These are phyloP conservation scores for Aplocera efformata DNA, from an alignment of 2,888 invertebrate genomes.

Conservation along the genomic window DNA sequence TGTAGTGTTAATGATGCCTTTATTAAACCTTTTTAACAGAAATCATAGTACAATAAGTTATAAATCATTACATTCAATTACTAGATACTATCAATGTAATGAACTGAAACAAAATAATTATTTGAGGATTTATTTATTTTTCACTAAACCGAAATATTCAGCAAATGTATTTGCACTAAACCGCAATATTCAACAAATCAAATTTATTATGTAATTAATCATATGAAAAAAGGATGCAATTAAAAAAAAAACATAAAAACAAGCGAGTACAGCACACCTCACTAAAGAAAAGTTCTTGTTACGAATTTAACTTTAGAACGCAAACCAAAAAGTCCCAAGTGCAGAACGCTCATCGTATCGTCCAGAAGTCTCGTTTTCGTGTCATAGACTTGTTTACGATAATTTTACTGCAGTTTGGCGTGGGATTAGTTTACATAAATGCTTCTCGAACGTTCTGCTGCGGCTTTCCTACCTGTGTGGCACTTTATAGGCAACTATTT, in stretches of 20 bases:
- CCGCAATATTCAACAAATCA: conserved; percentile 8
- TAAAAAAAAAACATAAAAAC: conserved; percentile 13
- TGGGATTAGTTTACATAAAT: conserved; percentile 24
- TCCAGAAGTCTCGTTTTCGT: conserved; percentile 34
- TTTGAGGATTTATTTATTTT: too few relatives aligned
- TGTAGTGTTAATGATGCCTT: too few relatives aligned
- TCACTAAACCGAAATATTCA: too few relatives aligned
- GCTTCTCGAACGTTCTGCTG: conserved; percentile 59
- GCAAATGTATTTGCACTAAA: conserved; percentile 4
- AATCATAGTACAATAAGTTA: too few relatives aligned
- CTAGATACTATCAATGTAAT: too few relatives aligned
- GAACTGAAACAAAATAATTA: too few relatives aligned
- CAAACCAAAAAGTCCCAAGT: conserved; percentile 2
- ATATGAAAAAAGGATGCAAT: conserved; percentile 7
- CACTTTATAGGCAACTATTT: conserved; percentile 38
- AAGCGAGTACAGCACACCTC: conserved; percentile 12
- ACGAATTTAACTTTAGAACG: conserved; percentile 7
- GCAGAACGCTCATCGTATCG: conserved; percentile 3
- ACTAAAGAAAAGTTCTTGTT: conserved; percentile 22
- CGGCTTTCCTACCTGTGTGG: conserved; percentile 54
- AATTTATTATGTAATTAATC: conserved; percentile 14
- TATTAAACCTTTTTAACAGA: too few relatives aligned
- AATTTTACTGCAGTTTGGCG: conserved; percentile 8
- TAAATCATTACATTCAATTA: too few relatives aligned
- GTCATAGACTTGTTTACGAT: conserved; percentile 26